A percentile compares a stretch with the other conserved stretches of the same genome.
Conservation (phyloP, 2,888 invertebrate species). For the Teleiodes luculella region DNA sequence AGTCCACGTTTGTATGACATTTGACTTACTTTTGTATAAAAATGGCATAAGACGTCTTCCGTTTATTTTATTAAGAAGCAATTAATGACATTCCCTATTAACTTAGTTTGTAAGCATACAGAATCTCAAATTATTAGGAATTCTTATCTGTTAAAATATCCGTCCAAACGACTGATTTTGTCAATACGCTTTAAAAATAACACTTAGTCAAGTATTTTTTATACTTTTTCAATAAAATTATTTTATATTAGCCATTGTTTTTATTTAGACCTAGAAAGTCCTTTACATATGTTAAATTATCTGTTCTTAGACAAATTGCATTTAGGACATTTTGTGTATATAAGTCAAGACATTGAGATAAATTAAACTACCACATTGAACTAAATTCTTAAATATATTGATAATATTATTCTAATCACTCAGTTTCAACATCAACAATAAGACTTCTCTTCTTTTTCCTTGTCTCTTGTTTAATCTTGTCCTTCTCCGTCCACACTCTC, state of each 20-base stretch:
- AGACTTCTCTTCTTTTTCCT: constrained; percentile 60
- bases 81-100: neutral
- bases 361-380: neutral
- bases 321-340: neutral
- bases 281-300: no score
- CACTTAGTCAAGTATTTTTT: constrained; percentile 36
- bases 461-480: constrained; percentile 59
- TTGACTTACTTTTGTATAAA: no score
- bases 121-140: neutral
- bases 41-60: neutral
- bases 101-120: neutral
- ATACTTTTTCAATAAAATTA: constrained; percentile 45
- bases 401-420: neutral
- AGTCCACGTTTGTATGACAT: neutral
- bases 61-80: neutral
- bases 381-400: constrained; percentile 10
- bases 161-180: constrained; percentile 71
- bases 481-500: constrained; percentile 65
- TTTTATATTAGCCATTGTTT: constrained; percentile 29
- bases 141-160: constrained; percentile 33
- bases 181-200: constrained; percentile 44
- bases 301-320: no score
- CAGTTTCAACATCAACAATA: constrained; percentile 38
- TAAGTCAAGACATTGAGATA: neutral
- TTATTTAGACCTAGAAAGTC: no score